Conservation (phyloP, 2,113 vertebrate species). For the Chaetodon auriga region DNA sequence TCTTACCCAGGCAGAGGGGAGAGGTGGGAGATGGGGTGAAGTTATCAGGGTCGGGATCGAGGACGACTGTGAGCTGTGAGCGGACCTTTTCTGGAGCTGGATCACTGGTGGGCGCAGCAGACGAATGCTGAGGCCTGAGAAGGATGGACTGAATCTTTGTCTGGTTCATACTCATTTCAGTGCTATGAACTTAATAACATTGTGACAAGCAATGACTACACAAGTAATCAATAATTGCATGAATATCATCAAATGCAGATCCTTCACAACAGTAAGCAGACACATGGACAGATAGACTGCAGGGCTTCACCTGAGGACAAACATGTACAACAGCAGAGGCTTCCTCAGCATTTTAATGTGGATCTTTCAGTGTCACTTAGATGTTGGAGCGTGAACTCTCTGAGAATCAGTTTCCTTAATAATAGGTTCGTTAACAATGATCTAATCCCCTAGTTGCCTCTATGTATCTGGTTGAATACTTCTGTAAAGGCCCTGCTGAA, state of each 20-base stretch:
- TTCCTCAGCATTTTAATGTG: slow-evolving; percentile 27
- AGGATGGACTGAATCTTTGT: neutral
- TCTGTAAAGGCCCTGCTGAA: too few species aligned
- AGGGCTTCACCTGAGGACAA: slow-evolving; percentile 14
- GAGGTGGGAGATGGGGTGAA: slow-evolving; percentile 56
- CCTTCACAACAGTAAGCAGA: neutral
- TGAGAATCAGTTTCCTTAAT: slow-evolving; percentile 38
- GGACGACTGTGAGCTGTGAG: slow-evolving; percentile 8
- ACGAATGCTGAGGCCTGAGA: slow-evolving; percentile 35
- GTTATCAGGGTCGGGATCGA: slow-evolving; percentile 7
- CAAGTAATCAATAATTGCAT: neutral
- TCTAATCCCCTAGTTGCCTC: neutral
- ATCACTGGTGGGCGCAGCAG: slow-evolving; percentile 65
- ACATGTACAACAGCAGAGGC: neutral
- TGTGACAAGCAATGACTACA: too few species aligned
- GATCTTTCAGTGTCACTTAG: neutral
- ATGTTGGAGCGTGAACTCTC: neutral
- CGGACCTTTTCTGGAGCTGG: slow-evolving; percentile 74
- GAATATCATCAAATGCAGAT: neutral
- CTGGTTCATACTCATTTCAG: too few species aligned
- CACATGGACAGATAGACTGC: neutral
- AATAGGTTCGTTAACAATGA: slow-evolving; percentile 50
- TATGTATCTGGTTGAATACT: too few species aligned
- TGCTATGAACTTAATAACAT: too few species aligned
- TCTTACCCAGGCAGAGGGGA: slow-evolving; percentile 67